phyloP scores from a whole-genome alignment of 2,797 vertebrate genomes.

The Acipenser transmontanus region DNA sequence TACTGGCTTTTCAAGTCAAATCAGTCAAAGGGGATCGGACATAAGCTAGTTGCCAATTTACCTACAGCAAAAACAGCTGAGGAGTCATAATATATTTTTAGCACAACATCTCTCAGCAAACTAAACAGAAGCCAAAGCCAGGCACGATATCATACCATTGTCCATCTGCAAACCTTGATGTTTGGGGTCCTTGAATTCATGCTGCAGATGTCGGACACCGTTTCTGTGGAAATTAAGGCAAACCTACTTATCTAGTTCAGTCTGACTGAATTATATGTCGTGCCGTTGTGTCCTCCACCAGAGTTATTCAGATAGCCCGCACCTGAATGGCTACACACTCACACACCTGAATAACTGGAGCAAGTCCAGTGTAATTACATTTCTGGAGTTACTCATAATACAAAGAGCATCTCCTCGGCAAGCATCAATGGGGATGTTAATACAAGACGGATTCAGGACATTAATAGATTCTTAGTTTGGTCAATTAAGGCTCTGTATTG shows the following conservation, averaged over 20 bases:
- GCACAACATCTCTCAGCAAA: neutral
- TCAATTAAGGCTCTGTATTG: conserved; percentile 2
- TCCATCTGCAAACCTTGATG: no score
- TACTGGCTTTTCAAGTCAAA: no score
- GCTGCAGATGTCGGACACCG: neutral
- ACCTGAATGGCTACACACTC: neutral
- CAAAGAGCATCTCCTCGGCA: neutral
- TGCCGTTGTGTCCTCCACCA: neutral
- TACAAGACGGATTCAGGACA: neutral
- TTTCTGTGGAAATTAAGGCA: neutral
- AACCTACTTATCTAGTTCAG: neutral
- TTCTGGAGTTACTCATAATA: conserved; percentile 4
- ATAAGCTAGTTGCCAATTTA: no score
- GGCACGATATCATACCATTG: neutral
- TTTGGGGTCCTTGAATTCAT: neutral
- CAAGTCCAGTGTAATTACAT: conserved; percentile 7
- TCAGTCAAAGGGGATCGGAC: no score
- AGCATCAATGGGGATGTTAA: neutral
- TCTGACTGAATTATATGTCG: neutral
- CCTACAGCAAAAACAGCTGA: neutral
- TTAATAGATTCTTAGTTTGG: neutral
- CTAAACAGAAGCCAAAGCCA: neutral
- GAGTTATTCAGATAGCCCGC: neutral
- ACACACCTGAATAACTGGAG: neutral
- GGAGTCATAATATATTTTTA: neutral